Evolutionary conservation across 2,888 invertebrate species (phyloP), one percentile per base, ranked within the genome.

Genomic region (Amblyjoppa proteus): DNA sequence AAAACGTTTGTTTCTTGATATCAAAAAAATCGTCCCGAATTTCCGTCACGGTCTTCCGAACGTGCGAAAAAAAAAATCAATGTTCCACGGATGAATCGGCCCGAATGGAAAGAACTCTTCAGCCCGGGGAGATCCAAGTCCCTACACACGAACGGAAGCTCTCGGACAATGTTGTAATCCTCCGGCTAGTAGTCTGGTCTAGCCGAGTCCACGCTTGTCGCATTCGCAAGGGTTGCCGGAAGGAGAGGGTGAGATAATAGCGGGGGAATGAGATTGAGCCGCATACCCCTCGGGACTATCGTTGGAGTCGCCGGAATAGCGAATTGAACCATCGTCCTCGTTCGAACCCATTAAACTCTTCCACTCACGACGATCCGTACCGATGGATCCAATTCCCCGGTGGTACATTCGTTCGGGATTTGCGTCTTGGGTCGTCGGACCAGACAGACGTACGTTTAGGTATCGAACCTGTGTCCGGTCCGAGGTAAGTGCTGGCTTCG

Each of bases 261-360:
- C 20, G 11, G 76, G 68, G 66, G 41, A 66, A 13, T 75, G 75
- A 77, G 68, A 58, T 69, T 41, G 68, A 77, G 9, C 51, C 53
- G 61, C 16, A 64, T 68, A 53, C 20, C 80, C 76, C 68, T 80
- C 45, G 76, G 68, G 76, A 77, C 61, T 61, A 34, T 58, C 49
- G 38, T 41, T 34, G 68, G 71, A 78, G 41, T 64, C 53, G 70
- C n/a, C 31, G 41, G 64, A 56, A 68, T 58, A 75, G 70, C 34
- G 16, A 34, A 20, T 31, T 68, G 78, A 53, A 81, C 70, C 56
- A 70, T 76, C 81, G 71, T 81, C 76, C 76, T 79, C 73, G 81
- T 81, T 82, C 69, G 71, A 86, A 84, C 71, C 86, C 86, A 87
- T 87, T 87, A 87, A 87, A 87, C 83, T 86, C 86, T 86, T 87